phyloP scores from a whole-genome alignment of 2,797 vertebrate genomes.

The Microcaecilia unicolor region DNA sequence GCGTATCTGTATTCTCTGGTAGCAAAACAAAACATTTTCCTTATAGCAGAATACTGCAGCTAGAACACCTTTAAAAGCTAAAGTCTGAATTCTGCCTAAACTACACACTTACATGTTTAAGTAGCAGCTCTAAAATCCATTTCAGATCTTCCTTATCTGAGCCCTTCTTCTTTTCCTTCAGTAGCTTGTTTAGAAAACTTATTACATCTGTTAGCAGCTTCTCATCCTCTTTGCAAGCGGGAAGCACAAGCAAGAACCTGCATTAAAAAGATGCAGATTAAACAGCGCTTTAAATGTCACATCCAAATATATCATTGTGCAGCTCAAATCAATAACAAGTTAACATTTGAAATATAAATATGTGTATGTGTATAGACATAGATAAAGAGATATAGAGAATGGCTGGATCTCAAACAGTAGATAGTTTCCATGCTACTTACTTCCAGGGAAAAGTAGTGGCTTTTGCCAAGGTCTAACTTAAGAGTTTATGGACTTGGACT shows the following conservation, averaged over 20 bases:
- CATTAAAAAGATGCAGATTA: slow-evolving; percentile 17
- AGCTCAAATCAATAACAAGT: background rate
- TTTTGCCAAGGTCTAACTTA: too few relatives aligned
- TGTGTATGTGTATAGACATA: slow-evolving; percentile 7
- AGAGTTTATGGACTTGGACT: too few relatives aligned
- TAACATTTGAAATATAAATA: background rate
- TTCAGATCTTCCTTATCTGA: slow-evolving; percentile 59
- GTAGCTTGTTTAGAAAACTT: slow-evolving; percentile 77
- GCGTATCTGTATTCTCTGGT: too few relatives aligned
- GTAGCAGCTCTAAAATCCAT: slow-evolving; percentile 82
- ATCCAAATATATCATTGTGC: background rate
- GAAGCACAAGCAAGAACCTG: slow-evolving; percentile 89
- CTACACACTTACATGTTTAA: slow-evolving; percentile 67
- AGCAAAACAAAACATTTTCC: too few relatives aligned
- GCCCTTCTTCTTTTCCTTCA: slow-evolving; percentile 55
- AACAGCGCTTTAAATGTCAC: background rate
- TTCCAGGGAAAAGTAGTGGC: too few relatives aligned
- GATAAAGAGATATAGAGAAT: background rate
- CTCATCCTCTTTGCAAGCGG: slow-evolving; percentile 82
- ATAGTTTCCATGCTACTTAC: too few relatives aligned
- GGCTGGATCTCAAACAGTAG: too few relatives aligned
- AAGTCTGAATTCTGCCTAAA: slow-evolving; percentile 4
- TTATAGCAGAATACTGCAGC: too few relatives aligned
- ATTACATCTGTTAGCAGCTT: slow-evolving; percentile 80
- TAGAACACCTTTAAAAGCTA: background rate